These are phyloP conservation scores for Mustelus asterias DNA, from an alignment of 2,113 vertebrate genomes.

Conservation along the genomic window DNA sequence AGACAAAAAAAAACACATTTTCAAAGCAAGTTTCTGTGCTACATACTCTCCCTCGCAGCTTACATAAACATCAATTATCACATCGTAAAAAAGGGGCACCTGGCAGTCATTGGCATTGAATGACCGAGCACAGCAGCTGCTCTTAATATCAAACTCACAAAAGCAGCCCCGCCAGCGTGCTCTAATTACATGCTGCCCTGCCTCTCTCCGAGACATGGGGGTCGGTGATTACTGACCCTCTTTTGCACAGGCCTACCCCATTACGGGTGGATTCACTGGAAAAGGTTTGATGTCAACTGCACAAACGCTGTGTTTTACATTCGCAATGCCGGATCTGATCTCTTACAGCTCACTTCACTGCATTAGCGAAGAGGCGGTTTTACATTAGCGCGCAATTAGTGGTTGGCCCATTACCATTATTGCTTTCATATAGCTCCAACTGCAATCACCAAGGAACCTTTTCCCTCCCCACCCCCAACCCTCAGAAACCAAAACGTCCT, in stretches of 20 bases:
- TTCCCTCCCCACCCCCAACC: background rate
- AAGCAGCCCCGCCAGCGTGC: background rate
- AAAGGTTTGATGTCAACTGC: background rate
- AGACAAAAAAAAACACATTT: constrained; percentile 5
- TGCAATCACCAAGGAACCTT: background rate
- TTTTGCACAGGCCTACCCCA: background rate
- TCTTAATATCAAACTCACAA: constrained; percentile 23
- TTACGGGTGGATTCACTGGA: background rate
- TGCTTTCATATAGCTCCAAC: background rate
- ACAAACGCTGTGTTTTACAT: background rate
- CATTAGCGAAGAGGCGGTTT: background rate
- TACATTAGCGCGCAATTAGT: constrained; percentile 9
- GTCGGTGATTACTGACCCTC: background rate
- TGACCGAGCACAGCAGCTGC: constrained; percentile 27
- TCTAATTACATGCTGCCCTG: constrained; percentile 20
- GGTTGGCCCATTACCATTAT: background rate
- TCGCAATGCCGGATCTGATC: background rate
- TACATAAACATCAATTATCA: constrained; percentile 34
- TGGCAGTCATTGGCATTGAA: constrained; percentile 13
- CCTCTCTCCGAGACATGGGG: background rate
- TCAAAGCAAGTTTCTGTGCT: background rate
- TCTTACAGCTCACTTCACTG: constrained; percentile 23
- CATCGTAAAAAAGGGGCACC: constrained; percentile 16
- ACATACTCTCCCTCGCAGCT: background rate
- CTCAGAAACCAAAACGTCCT: background rate